Evolutionary conservation across 2,113 vertebrate genomes (phyloP).

Genomic region (Albula goreensis): DNA sequence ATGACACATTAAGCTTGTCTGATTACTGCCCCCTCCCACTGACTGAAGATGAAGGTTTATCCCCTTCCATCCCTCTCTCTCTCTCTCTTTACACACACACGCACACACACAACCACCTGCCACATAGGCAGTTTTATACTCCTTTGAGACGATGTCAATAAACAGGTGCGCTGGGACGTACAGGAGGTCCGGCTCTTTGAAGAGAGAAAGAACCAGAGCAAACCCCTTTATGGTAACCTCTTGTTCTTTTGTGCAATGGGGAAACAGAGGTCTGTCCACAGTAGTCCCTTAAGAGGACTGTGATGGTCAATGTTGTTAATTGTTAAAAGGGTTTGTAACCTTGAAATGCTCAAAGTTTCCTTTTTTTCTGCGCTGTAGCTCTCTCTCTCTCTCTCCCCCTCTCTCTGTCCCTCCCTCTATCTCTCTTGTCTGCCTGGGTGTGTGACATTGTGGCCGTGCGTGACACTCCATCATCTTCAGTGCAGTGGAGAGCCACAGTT

Average conservation of each 20-base stretch:
- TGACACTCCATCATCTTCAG: background rate
- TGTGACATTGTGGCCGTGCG: background rate
- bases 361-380: conserved; percentile 5
- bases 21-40: no score
- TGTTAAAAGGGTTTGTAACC: background rate
- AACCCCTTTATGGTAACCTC: conserved; percentile 16
- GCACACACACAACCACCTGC: conserved; percentile 20
- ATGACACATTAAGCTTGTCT: no score
- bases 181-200: conserved; percentile 45
- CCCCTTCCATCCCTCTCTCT: background rate
- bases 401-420: background rate
- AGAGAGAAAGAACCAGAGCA: conserved; percentile 43
- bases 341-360: background rate
- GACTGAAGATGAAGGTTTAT: no score
- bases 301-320: background rate
- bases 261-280: conserved; percentile 23
- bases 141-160: background rate
- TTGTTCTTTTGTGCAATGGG: conserved; percentile 44
- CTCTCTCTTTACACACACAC: conserved; percentile 34
- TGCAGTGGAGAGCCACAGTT: background rate
- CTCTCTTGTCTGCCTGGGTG: background rate
- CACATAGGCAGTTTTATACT: background rate
- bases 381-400: background rate
- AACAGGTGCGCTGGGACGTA: background rate
- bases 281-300: background rate